Percentiles rank a stretch among this genome's conserved stretches.
Conservation (phyloP, 2,888 invertebrate species). For the Drosophila suboccidentalis region DNA sequence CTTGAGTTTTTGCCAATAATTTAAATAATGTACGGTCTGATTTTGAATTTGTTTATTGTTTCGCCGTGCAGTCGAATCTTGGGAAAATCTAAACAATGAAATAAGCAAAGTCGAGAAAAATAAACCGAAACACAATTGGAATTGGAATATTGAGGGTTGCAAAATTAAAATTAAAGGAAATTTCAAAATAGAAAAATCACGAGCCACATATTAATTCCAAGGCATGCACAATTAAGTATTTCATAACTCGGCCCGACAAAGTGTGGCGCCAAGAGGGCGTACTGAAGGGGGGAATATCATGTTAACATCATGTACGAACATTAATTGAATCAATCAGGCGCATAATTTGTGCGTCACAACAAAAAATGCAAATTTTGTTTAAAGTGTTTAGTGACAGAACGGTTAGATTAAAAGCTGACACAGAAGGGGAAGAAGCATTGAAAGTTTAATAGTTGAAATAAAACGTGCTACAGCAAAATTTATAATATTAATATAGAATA, state of each 20-base stretch:
- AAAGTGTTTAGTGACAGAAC: slow-evolving; percentile 6
- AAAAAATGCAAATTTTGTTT: slow-evolving; percentile 42
- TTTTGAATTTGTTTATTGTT: slow-evolving; percentile 25
- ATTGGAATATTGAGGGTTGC: neutral
- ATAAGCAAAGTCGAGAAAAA: slow-evolving; percentile 11
- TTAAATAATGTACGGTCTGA: neutral
- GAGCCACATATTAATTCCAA: slow-evolving; percentile 20
- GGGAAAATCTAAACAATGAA: slow-evolving; percentile 15
- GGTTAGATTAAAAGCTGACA: neutral
- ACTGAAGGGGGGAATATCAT: neutral
- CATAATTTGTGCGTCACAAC: slow-evolving; percentile 27
- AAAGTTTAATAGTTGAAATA: neutral
- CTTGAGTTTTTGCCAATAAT: neutral
- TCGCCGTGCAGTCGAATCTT: neutral
- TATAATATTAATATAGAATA: neutral
- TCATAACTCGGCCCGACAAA: slow-evolving; percentile 1
- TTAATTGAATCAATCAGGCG: slow-evolving; percentile 31
- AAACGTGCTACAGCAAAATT: neutral
- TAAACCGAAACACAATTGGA: neutral
- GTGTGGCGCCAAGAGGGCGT: slow-evolving; percentile 15
- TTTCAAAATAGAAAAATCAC: neutral
- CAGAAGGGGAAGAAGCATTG: no score
- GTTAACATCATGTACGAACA: slow-evolving; percentile 37
- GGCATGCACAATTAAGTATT: slow-evolving; percentile 17
- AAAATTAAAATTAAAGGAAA: slow-evolving; percentile 9